phyloP scores from a whole-genome alignment of 2,888 invertebrate species.

The Dasysyrphus tricinctus region DNA sequence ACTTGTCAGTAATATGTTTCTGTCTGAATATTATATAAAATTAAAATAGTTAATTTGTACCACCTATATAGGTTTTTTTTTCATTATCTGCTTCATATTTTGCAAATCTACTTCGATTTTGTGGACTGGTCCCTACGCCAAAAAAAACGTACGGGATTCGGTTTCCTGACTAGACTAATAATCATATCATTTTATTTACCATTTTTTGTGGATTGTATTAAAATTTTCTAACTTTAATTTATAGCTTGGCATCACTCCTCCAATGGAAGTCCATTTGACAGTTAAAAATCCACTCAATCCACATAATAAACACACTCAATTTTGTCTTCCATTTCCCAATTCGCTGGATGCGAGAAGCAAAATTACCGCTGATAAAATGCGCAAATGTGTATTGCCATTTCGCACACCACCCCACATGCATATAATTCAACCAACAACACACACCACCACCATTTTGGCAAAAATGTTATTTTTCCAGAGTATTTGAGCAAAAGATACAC shows the following conservation, averaged over 20 bases:
- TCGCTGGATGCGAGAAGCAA: slow-evolving; percentile 37
- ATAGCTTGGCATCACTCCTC: slow-evolving; percentile 37
- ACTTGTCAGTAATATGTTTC: too few species aligned
- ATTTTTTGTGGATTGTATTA: slow-evolving; percentile 2
- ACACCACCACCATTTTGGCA: slow-evolving; percentile 37
- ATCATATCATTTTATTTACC: background rate
- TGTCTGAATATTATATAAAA: too few species aligned
- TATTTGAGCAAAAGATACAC: slow-evolving; percentile 73
- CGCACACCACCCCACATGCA: slow-evolving; percentile 44
- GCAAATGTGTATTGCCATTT: slow-evolving; percentile 50
- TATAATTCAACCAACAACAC: background rate
- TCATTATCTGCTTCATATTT: too few species aligned
- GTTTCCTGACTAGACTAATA: too few species aligned
- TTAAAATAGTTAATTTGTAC: too few species aligned
- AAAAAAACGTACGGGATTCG: too few species aligned
- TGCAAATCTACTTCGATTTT: too few species aligned
- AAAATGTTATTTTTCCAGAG: slow-evolving; percentile 40
- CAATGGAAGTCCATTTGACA: slow-evolving; percentile 18
- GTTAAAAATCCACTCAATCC: slow-evolving; percentile 49
- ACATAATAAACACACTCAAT: slow-evolving; percentile 37
- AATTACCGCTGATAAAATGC: slow-evolving; percentile 58
- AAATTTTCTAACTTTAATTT: background rate
- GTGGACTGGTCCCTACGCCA: too few species aligned
- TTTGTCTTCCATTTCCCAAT: slow-evolving; percentile 23
- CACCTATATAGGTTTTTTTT: too few species aligned